These are phyloP conservation scores for Malurus melanocephalus DNA, from an alignment of 2,113 vertebrate genomes.

Conservation along the genomic window DNA sequence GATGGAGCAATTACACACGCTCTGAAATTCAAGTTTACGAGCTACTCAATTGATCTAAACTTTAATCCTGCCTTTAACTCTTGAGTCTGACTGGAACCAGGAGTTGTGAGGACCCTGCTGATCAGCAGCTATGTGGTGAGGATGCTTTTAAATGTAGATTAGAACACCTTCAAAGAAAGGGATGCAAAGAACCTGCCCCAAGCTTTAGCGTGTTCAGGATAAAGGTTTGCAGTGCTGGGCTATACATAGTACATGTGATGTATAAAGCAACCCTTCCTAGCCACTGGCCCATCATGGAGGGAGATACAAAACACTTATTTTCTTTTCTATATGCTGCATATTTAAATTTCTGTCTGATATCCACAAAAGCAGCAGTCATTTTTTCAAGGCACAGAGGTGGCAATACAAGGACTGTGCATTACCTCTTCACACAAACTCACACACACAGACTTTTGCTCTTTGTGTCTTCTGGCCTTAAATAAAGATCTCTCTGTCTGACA, in stretches of 20 bases:
- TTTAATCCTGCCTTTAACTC: background rate
- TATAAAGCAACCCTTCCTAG: background rate
- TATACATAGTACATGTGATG: background rate
- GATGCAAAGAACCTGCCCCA: background rate
- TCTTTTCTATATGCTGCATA: background rate
- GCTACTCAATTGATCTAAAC: background rate
- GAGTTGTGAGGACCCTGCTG: background rate
- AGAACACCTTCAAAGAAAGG: background rate
- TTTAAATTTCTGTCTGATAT: slow-evolving; percentile 11
- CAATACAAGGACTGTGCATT: background rate
- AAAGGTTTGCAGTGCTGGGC: background rate
- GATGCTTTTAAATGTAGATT: background rate
- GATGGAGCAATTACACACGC: background rate
- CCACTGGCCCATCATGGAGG: background rate
- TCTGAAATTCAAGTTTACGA: background rate
- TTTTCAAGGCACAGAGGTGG: background rate
- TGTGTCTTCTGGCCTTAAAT: slow-evolving; percentile 35
- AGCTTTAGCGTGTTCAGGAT: background rate
- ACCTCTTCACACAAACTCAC: background rate
- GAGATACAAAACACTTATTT: background rate
- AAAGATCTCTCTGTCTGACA: slow-evolving; percentile 51
- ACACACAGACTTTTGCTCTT: background rate
- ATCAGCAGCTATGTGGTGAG: background rate
- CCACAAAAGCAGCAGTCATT: background rate
- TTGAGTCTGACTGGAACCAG: background rate